Percentiles rank a stretch among this genome's conserved stretches.
phyloP scores from a whole-genome alignment of 1,140 invertebrate species.

The Hypothenemus hampei region DNA sequence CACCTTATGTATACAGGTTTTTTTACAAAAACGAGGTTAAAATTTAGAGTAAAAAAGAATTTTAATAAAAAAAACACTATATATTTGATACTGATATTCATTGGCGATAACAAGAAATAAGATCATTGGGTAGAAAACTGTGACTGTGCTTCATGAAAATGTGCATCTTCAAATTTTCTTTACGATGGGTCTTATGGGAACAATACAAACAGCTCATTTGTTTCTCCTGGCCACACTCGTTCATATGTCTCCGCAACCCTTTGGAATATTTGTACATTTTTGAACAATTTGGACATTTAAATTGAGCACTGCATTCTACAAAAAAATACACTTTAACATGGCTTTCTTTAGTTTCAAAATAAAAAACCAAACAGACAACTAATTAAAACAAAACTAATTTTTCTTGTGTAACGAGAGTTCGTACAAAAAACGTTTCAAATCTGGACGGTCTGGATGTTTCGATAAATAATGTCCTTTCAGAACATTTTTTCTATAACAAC shows the following conservation, averaged over 20 bases:
- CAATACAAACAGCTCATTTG: constrained; percentile 22
- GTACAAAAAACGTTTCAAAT: too few species aligned
- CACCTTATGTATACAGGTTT: neutral
- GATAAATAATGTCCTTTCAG: constrained; percentile 13
- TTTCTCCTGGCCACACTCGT: constrained; percentile 28
- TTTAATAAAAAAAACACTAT: too few species aligned
- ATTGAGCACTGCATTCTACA: too few species aligned
- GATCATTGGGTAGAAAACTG: neutral
- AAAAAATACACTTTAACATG: too few species aligned
- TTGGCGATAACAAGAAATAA: too few species aligned
- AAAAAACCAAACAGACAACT: too few species aligned
- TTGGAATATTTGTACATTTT: constrained; percentile 20
- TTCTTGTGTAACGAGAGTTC: too few species aligned
- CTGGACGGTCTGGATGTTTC: constrained; percentile 4
- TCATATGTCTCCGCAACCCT: constrained; percentile 20
- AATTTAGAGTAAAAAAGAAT: too few species aligned
- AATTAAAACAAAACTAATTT: too few species aligned
- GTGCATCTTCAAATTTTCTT: constrained; percentile 24
- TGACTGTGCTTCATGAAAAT: constrained; percentile 21
- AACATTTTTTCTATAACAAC: constrained; percentile 25
- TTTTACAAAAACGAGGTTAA: too few species aligned
- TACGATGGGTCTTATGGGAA: constrained; percentile 26
- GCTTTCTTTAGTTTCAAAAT: too few species aligned
- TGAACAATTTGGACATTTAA: constrained; percentile 8
- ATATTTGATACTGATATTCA: too few species aligned